Conservation (phyloP, 2,888 invertebrate genomes). For the Drosophila mulleri region DNA sequence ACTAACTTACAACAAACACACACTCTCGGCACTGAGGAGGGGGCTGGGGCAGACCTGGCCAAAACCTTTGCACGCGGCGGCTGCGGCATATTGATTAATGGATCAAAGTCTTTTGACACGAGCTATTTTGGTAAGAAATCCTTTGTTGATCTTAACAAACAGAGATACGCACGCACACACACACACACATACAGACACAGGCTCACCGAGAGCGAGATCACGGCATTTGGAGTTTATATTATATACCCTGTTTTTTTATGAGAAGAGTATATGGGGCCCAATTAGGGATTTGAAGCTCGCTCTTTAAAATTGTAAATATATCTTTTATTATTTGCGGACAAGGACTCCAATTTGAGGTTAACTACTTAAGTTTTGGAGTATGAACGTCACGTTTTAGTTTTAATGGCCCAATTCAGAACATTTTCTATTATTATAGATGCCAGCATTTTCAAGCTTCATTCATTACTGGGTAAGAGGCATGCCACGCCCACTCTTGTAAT, state of each 20-base stretch:
- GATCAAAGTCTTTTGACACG: conserved; percentile 85
- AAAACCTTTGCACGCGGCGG: conserved; percentile 74
- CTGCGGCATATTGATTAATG: conserved; percentile 84
- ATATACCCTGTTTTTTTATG: background rate
- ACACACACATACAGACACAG: conserved; percentile 16
- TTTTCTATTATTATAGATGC: too few relatives aligned
- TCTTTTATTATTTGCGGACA: too few relatives aligned
- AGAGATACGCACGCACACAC: conserved; percentile 47
- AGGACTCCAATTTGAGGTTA: too few relatives aligned
- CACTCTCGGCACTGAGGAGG: background rate
- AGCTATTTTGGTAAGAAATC: conserved; percentile 84
- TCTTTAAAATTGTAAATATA: background rate
- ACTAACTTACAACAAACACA: conserved; percentile 63
- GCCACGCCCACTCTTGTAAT: too few relatives aligned
- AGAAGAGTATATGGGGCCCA: background rate
- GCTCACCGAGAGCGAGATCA: conserved; percentile 20
- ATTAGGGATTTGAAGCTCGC: background rate
- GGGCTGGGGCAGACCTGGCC: conserved; percentile 37
- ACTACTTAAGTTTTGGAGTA: too few relatives aligned
- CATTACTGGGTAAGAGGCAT: too few relatives aligned
- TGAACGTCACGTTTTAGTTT: too few relatives aligned
- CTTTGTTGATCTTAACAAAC: conserved; percentile 84
- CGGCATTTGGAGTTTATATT: conserved; percentile 61
- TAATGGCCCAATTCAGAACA: too few relatives aligned
- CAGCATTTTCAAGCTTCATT: too few relatives aligned